These are phyloP conservation scores for Brachyrhaphis roseni DNA, from an alignment of 2,797 vertebrate genomes.

Conservation along the genomic window DNA sequence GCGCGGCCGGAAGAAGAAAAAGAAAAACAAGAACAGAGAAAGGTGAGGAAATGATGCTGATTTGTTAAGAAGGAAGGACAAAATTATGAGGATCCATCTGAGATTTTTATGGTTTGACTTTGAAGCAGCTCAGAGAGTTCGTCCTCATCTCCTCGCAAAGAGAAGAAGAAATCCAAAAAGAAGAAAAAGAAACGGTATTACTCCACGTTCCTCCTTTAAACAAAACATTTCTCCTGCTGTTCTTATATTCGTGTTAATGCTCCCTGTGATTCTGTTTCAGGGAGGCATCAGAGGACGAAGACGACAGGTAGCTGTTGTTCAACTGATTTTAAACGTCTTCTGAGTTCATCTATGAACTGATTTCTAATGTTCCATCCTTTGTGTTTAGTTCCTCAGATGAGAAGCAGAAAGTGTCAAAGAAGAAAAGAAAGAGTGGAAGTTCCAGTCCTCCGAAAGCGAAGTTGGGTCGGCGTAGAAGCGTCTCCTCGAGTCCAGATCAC, in stretches of 20 bases:
- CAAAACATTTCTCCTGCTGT: fast-evolving
- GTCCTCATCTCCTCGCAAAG: conserved; percentile 72
- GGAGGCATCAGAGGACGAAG: conserved; percentile 70
- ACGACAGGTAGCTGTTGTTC: conserved; percentile 65
- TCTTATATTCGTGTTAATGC: fast-evolving
- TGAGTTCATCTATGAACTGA: neutral
- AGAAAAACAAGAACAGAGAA: conserved; percentile 82
- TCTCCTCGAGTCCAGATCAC: conserved; percentile 72
- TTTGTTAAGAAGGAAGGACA: neutral
- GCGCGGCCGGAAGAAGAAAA: conserved; percentile 90
- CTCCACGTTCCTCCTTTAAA: fast-evolving
- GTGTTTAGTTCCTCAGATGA: conserved; percentile 82
- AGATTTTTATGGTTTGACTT: neutral
- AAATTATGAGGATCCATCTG: neutral
- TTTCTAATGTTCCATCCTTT: neutral
- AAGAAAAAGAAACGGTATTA: conserved; percentile 81
- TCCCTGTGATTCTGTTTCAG: conserved; percentile 61
- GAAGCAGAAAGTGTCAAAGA: conserved; percentile 79
- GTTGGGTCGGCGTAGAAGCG: conserved; percentile 47
- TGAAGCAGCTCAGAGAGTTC: conserved; percentile 77
- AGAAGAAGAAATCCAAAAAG: conserved; percentile 80
- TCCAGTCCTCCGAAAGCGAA: conserved; percentile 66
- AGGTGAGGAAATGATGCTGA: conserved; percentile 58
- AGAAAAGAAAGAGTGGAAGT: conserved; percentile 76
- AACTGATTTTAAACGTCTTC: neutral